Conservation (phyloP, 2,888 invertebrate species). For the Pyrrhia umbra region DNA sequence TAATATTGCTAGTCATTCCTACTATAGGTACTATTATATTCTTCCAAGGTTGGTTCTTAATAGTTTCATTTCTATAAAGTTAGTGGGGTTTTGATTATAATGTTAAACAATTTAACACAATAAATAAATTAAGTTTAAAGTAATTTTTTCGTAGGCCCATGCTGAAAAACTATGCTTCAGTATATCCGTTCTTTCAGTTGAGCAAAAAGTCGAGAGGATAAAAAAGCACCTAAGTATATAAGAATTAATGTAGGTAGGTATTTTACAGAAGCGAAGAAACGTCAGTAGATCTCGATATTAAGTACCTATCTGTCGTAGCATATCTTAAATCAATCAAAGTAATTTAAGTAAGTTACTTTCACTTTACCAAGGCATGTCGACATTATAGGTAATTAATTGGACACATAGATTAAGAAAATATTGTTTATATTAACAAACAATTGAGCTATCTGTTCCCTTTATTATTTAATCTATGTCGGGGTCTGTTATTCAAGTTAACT, state of each 20-base stretch:
- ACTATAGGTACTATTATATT: neutral
- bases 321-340: no score
- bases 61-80: no score
- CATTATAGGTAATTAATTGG: neutral
- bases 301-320: no score
- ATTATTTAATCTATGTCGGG: conserved; percentile 65
- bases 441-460: conserved; percentile 9
- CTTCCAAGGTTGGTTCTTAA: no score
- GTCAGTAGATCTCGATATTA: neutral
- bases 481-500: conserved; percentile 72
- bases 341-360: no score
- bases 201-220: neutral
- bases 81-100: no score
- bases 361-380: no score
- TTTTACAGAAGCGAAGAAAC: neutral
- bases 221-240: no score
- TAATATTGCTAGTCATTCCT: conserved; percentile 12
- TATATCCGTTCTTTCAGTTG: neutral
- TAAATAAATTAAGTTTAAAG: no score
- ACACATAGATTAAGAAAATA: neutral
- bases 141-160: no score
- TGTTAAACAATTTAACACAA: no score
- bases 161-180: no score
- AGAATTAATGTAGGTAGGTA: neutral
- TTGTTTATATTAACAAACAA: neutral